Conservation (phyloP, 2,113 vertebrate species). For the Pagrus major region DNA sequence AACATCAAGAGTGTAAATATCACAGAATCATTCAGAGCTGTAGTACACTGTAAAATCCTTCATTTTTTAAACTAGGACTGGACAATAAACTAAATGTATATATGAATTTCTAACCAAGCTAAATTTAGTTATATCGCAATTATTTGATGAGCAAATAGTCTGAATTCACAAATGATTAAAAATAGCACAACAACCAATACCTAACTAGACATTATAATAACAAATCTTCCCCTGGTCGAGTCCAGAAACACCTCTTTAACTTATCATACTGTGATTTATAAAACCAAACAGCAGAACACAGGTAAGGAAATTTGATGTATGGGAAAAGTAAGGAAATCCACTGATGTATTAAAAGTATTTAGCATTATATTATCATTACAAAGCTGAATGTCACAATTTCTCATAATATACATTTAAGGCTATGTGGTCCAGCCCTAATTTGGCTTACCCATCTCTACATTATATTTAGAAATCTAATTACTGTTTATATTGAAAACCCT, state of each 20-base stretch:
- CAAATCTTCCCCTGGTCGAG: neutral
- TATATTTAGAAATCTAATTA: slow-evolving; percentile 3
- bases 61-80: neutral
- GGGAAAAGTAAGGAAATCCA: too few relatives aligned
- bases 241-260: neutral
- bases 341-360: neutral
- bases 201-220: neutral
- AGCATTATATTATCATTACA: slow-evolving; percentile 1
- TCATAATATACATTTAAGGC: neutral
- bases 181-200: neutral
- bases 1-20: slow-evolving; percentile 5
- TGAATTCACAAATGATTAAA: neutral
- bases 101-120: neutral
- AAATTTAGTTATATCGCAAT: neutral
- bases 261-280: neutral
- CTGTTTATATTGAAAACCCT: neutral
- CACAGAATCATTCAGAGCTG: slow-evolving; percentile 8
- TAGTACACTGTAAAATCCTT: neutral
- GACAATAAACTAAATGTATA: neutral
- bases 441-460: neutral
- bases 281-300: slow-evolving; percentile 2
- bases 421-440: neutral
- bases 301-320: neutral
- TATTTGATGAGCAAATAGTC: neutral
- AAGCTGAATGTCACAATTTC: neutral